Base-by-base conservation (phyloP, 1,140 invertebrate species). In the Papilio machaon region DNA sequence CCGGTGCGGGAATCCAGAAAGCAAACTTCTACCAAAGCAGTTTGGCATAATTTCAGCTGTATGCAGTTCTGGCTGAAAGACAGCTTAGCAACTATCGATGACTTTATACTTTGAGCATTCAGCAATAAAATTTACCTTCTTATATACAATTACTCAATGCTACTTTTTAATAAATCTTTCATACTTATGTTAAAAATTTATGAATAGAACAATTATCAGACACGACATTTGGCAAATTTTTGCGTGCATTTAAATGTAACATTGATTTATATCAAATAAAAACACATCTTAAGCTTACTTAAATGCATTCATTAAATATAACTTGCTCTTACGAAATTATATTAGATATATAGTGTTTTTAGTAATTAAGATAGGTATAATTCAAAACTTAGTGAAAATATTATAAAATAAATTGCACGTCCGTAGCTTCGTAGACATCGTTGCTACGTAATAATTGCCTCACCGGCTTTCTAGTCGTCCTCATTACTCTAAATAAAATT, bases 401-500 rank as follows among this genome's bases (percentile, higher is more conserved):
- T 70, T 38, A 70, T 70, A 70, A 70, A 70, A 70, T 70, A 13
- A 70, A 30, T 1, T 6, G 11, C 64, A 35, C 64, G 11, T 13
- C 15, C 49, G 15, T 58, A 58, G 7, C 13, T 35, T 17, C 30
- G 64, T 35, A 30, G 64, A 30, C 11, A 15, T 11, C 30, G 60
- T 30, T 30, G 60, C 64, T 35, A 15, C 23, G 64, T 70, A 35
- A 35, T 70, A 70, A 70, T 70, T 70, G 64, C 64, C 64, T 38
- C 30, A 35, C 30, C 6, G 13, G 64, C 30, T 70, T 35, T 30
- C 64, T 70, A 35, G 23, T 30, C 35, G 64, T 30, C 64, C 64
- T 70, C 64, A 35, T 70, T 70, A 70, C 64, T 70, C 64, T 15
- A 70, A 70, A 70, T 70, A 70, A 70, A 35, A 70, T 70, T 70